phyloP scores from a whole-genome alignment of 2,113 vertebrate genomes.

The Sciurus niger region DNA sequence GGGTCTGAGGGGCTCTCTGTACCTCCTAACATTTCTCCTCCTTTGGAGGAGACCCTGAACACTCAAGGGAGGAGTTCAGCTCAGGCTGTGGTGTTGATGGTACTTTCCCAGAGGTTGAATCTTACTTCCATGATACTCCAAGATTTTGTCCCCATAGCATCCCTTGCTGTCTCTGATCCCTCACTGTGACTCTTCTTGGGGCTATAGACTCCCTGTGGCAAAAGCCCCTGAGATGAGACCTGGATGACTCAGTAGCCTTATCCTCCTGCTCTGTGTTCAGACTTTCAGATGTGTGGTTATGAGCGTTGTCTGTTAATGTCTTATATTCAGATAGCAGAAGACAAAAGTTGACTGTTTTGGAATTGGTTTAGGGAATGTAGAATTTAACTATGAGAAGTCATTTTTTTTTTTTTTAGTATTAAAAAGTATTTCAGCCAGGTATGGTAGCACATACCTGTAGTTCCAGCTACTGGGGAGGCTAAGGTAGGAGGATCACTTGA shows the following conservation, averaged over 20 bases:
- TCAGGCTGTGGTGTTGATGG: neutral
- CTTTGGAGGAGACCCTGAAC: neutral
- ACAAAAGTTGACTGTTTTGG: neutral
- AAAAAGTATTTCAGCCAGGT: neutral
- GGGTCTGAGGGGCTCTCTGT: neutral
- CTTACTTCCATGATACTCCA: fast-evolving
- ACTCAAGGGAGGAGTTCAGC: neutral
- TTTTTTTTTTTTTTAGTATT: neutral
- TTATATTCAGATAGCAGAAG: neutral
- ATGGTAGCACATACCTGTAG: no score
- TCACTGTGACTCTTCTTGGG: neutral
- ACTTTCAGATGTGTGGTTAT: neutral
- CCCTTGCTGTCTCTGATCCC: neutral
- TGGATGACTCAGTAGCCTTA: fast-evolving
- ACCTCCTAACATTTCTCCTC: neutral
- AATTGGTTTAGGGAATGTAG: neutral
- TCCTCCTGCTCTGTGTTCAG: neutral
- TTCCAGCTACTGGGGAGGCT: no score
- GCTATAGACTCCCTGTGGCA: neutral
- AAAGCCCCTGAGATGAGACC: neutral
- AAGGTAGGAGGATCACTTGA: no score
- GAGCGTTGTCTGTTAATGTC: no score
- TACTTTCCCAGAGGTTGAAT: fast-evolving
- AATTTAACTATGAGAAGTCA: neutral
- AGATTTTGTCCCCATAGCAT: neutral